A percentile compares a stretch with the other conserved stretches of the same genome.
Conservation (phyloP, 1,140 invertebrate genomes). For the Harpegnathos saltator region DNA sequence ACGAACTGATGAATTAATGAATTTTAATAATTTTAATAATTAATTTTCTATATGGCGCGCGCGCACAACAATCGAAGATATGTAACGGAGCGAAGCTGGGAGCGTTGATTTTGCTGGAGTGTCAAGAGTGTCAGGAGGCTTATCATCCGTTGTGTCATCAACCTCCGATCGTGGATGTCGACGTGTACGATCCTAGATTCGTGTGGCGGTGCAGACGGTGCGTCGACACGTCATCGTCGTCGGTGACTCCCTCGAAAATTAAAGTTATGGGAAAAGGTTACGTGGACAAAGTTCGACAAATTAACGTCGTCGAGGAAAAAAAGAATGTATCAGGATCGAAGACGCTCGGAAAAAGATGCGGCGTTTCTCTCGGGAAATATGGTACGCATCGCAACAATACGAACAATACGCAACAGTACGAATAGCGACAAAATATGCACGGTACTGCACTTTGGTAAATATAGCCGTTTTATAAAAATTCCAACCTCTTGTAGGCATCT, state of each 20-base stretch:
- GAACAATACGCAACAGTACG: not conserved
- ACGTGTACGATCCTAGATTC: conserved; percentile 74
- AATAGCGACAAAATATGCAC: too few species aligned
- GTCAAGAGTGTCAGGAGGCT: conserved; percentile 75
- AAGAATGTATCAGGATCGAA: not conserved
- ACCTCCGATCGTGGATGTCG: conserved; percentile 73
- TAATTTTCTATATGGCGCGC: too few species aligned
- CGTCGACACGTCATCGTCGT: conserved; percentile 12
- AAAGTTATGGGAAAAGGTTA: not conserved
- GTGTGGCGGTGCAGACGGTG: conserved; percentile 76
- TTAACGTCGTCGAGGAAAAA: not conserved
- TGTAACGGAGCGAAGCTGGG: conserved; percentile 77
- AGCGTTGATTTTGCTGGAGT: conserved; percentile 77
- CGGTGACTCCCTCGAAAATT: not conserved
- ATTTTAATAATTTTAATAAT: not conserved
- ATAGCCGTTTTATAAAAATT: not conserved
- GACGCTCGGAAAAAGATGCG: not conserved
- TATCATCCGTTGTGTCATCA: conserved; percentile 79
- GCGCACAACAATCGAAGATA: conserved; percentile 64
- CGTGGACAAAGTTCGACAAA: not conserved
- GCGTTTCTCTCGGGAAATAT: not conserved
- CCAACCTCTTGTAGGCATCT: too few species aligned
- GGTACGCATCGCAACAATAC: not conserved
- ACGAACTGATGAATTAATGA: not conserved
- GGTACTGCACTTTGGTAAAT: not conserved